phyloP scores from a whole-genome alignment of 2,888 invertebrate species.

The Alviniconcha strummeri region DNA sequence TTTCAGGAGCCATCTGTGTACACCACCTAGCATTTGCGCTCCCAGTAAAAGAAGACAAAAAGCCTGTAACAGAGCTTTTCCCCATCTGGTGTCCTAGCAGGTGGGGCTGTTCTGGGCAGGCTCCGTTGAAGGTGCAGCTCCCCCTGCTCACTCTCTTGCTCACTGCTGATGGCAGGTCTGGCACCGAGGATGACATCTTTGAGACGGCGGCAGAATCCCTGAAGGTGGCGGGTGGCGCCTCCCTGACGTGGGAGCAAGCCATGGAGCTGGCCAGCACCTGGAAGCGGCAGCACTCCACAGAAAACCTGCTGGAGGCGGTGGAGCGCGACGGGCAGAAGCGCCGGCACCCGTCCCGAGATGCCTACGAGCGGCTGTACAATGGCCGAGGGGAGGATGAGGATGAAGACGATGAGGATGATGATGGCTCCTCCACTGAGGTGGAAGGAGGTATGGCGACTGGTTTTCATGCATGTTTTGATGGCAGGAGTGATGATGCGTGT shows the following conservation, averaged over 20 bases:
- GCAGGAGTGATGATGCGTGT: too few species aligned
- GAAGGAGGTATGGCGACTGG: constrained; percentile 23
- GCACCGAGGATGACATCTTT: constrained; percentile 48
- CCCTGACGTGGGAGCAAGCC: constrained; percentile 46
- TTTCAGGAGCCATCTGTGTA: too few species aligned
- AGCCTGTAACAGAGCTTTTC: too few species aligned
- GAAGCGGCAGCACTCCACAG: constrained; percentile 44
- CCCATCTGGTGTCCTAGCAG: too few species aligned
- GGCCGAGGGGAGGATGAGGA: constrained; percentile 32
- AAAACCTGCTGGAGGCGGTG: constrained; percentile 39
- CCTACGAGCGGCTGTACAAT: constrained; percentile 35
- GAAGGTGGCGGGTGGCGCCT: constrained; percentile 22
- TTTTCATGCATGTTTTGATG: too few species aligned
- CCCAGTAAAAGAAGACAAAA: too few species aligned
- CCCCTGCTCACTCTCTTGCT: too few species aligned
- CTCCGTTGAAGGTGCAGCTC: too few species aligned
- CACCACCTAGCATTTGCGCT: too few species aligned
- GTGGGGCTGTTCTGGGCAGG: too few species aligned
- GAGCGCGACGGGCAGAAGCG: constrained; percentile 11
- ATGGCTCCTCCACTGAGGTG: constrained; percentile 37
- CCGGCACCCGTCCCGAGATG: constrained; percentile 15
- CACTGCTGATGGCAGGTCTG: constrained; percentile 39
- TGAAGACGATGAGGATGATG: constrained; percentile 36
- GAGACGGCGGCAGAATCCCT: constrained; percentile 41
- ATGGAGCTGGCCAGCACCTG: constrained; percentile 42